A percentile compares a stretch with the other conserved stretches of the same genome.
Evolutionary conservation across 2,113 vertebrate genomes (phyloP).

Genomic region (Fulica atra): DNA sequence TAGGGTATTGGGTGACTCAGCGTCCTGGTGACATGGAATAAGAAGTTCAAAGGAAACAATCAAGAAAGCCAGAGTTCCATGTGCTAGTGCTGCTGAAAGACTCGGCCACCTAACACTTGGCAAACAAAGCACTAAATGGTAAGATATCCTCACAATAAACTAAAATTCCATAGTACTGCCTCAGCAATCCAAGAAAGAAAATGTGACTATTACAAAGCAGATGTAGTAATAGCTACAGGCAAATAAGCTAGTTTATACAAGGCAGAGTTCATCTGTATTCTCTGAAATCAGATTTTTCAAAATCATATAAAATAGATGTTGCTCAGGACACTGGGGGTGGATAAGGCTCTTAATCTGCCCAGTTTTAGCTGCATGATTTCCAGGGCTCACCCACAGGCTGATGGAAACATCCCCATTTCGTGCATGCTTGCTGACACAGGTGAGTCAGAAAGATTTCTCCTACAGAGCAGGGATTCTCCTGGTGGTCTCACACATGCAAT

Average conservation of each 20-base stretch:
- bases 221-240: neutral
- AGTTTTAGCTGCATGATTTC: neutral
- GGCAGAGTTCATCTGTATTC: neutral
- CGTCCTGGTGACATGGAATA: neutral
- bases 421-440: neutral
- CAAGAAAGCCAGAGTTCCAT: neutral
- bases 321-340: neutral
- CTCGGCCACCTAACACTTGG: neutral
- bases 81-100: neutral
- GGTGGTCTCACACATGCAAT: neutral
- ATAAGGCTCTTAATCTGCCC: neutral
- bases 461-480: neutral
- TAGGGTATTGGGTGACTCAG: neutral
- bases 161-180: neutral
- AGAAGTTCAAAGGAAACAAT: neutral
- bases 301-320: neutral
- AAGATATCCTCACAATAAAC: neutral
- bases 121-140: neutral
- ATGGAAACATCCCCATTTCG: neutral
- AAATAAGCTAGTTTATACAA: neutral
- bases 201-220: neutral
- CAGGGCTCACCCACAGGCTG: neutral
- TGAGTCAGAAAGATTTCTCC: neutral
- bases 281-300: neutral
- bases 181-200: neutral